Conservation (phyloP, 2,888 invertebrate genomes). For the Osedax fenrisi region DNA sequence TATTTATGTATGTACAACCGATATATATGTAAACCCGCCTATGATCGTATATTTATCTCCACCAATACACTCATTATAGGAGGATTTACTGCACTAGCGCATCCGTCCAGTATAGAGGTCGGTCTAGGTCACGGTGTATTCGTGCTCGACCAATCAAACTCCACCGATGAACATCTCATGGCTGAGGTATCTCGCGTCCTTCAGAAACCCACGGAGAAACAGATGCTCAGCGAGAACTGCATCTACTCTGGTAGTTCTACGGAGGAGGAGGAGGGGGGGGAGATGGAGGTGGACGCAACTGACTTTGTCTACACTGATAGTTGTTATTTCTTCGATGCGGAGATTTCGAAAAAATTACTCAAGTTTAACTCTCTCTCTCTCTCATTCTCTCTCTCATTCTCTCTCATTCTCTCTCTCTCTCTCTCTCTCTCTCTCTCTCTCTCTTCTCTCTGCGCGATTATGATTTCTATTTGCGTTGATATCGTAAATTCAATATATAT, state of each 20-base stretch:
- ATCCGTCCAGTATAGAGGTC: constrained; percentile 49
- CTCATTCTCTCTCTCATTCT: no score
- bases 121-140: constrained; percentile 53
- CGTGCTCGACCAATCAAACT: constrained; percentile 41
- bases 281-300: not conserved
- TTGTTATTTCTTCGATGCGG: constrained; percentile 50
- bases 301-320: constrained; percentile 51
- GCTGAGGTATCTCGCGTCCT: constrained; percentile 45
- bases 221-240: constrained; percentile 48
- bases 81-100: constrained; percentile 52
- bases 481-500: no score
- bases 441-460: no score
- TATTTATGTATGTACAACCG: no score
- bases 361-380: no score
- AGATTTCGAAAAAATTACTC: constrained; percentile 45
- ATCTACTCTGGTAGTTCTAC: no score
- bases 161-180: constrained; percentile 28
- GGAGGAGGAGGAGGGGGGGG: not conserved
- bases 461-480: no score
- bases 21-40: no score
- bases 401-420: no score
- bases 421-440: no score
- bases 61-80: no score
- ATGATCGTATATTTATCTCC: no score
- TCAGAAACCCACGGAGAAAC: constrained; percentile 50